Evolutionary conservation across 2,888 invertebrate species (phyloP).

Genomic region (Callyntrura sp.): DNA sequence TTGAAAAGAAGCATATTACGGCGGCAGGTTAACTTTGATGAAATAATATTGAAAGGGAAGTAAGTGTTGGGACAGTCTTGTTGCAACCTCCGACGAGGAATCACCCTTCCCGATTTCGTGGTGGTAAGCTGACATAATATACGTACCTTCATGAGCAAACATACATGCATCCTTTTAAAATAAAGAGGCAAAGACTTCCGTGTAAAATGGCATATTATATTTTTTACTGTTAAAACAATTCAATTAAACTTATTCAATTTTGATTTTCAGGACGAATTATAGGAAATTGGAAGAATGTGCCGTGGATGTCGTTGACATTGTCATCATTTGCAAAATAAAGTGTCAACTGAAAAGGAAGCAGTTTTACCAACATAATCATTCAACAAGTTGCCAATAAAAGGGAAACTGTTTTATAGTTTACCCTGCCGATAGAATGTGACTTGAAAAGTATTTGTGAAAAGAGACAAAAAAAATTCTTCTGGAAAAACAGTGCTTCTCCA

Average conservation of each 20-base stretch:
- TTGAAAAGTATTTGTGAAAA: neutral
- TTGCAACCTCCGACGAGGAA: slow-evolving; percentile 69
- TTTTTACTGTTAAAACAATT: neutral
- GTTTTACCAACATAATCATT: no score
- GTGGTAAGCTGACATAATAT: slow-evolving; percentile 48
- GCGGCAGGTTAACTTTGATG: slow-evolving; percentile 64
- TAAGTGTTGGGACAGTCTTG: slow-evolving; percentile 72
- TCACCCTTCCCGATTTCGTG: slow-evolving; percentile 48
- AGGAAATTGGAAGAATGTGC: neutral
- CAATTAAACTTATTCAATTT: neutral
- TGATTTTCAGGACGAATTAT: neutral
- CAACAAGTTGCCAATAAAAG: slow-evolving; percentile 60
- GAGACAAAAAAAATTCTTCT: neutral
- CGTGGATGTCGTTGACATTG: neutral
- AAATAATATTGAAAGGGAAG: slow-evolving; percentile 80
- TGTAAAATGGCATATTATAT: neutral
- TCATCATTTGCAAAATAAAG: no score
- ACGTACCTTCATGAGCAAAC: neutral
- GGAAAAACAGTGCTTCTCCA: no score
- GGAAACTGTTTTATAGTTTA: neutral
- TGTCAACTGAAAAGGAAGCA: no score
- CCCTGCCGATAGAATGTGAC: no score
- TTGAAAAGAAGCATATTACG: slow-evolving; percentile 48
- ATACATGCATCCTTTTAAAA: neutral
- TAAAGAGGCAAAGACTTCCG: neutral